Percentiles rank a stretch among this genome's conserved stretches.
Conservation (phyloP, 1,140 invertebrate genomes). For the Stenopsyche tienmushanensis region DNA sequence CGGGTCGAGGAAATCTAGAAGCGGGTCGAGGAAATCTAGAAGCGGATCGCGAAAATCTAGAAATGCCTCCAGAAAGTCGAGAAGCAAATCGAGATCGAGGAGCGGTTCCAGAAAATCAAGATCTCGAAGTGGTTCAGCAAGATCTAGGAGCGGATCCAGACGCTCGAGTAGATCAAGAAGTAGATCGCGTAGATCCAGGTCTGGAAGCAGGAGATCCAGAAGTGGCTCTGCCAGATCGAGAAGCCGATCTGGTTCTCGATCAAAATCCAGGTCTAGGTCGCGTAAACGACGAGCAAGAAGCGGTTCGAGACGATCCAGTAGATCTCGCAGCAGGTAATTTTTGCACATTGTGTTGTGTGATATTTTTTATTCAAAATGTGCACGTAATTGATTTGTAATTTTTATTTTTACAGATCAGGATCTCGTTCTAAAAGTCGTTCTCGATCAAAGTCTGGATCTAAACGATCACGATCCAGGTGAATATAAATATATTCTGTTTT, state of each 20-base stretch:
- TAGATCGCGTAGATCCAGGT: conserved; percentile 40
- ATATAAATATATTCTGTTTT: conserved; percentile 1
- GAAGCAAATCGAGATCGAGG: conserved; percentile 22
- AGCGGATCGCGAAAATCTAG: conserved; percentile 17
- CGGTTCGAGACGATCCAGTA: conserved; percentile 43
- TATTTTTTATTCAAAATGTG: background rate
- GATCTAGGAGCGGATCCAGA: conserved; percentile 36
- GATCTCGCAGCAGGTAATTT: conserved; percentile 42
- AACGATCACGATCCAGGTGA: conserved; percentile 45
- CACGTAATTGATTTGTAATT: background rate
- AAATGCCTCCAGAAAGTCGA: conserved; percentile 14
- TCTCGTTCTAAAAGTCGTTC: conserved; percentile 49
- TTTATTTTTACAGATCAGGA: conserved; percentile 42
- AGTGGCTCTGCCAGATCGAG: conserved; percentile 39
- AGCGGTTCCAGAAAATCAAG: conserved; percentile 25
- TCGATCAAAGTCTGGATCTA: conserved; percentile 46
- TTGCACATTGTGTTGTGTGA: background rate
- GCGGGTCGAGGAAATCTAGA: conserved; percentile 17
- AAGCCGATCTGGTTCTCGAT: conserved; percentile 36
- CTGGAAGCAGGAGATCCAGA: conserved; percentile 33
- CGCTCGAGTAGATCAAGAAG: conserved; percentile 43
- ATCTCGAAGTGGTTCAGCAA: conserved; percentile 37
- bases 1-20: conserved; percentile 5
- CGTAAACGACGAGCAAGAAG: conserved; percentile 36
- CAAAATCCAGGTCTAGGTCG: conserved; percentile 19